These are phyloP conservation scores for Melanaphis sacchari DNA, from an alignment of 1,140 invertebrate species.

Conservation along the genomic window DNA sequence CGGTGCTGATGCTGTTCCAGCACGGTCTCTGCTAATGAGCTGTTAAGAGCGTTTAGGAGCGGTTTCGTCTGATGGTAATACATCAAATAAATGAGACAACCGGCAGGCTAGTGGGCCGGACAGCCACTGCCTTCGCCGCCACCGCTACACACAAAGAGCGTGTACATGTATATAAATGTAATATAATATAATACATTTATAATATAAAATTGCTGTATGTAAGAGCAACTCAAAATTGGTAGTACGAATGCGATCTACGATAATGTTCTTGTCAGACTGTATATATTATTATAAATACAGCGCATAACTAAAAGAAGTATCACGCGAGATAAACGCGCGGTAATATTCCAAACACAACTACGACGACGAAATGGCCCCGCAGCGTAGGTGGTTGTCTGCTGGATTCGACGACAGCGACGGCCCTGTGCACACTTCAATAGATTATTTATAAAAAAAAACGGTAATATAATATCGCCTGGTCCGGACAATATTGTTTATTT, in stretches of 20 bases:
- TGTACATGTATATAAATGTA: neutral
- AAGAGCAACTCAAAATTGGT: neutral
- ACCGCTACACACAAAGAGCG: neutral
- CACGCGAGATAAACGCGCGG: neutral
- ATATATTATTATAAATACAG: neutral
- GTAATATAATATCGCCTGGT: neutral
- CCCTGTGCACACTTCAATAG: neutral
- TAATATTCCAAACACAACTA: neutral
- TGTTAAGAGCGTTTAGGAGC: slow-evolving; percentile 55
- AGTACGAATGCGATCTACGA: slow-evolving; percentile 23
- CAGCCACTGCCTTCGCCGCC: neutral
- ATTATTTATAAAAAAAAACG: neutral
- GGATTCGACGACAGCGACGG: neutral
- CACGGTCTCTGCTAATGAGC: slow-evolving; percentile 50
- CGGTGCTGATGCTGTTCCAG: neutral
- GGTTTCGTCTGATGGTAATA: slow-evolving; percentile 51
- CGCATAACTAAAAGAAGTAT: neutral
- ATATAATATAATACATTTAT: neutral
- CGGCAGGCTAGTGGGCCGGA: slow-evolving; percentile 43
- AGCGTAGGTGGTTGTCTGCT: neutral
- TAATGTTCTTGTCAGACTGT: neutral
- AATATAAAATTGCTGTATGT: neutral
- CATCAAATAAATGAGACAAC: slow-evolving; percentile 57
- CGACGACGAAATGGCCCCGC: neutral
- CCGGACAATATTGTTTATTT: neutral